Evolutionary conservation across 37 sponge, comb jelly and placozoan genomes (phyloP).

Genomic region (Beroe forskalii): DNA sequence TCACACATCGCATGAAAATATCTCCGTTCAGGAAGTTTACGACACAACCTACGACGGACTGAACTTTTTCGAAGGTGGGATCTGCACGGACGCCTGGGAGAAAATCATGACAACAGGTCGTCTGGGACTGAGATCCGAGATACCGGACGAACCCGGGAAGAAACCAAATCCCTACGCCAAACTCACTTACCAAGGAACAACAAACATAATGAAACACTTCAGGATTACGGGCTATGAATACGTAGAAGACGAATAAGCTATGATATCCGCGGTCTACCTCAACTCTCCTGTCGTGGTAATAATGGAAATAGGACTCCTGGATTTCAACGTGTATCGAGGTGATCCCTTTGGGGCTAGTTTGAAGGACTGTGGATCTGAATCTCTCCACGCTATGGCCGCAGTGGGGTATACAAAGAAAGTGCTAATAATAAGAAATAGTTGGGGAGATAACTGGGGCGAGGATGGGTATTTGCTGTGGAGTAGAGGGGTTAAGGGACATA

Average conservation of each 20-base stretch:
- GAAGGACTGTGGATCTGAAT: too few relatives aligned
- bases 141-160: not conserved
- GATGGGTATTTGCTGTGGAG: not conserved
- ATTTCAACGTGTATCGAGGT: too few relatives aligned
- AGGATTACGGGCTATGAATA: too few relatives aligned
- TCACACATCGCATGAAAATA: too few relatives aligned
- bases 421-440: not conserved
- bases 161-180: too few relatives aligned
- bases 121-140: not conserved
- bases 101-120: not conserved
- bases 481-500: not conserved
- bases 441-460: not conserved
- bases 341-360: not conserved
- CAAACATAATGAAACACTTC: too few relatives aligned
- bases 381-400: too few relatives aligned
- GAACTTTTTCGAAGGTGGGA: not conserved
- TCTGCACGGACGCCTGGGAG: not conserved
- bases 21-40: not conserved
- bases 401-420: not conserved
- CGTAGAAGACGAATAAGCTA: too few relatives aligned
- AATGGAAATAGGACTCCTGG: too few relatives aligned
- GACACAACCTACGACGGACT: not conserved
- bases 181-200: too few relatives aligned
- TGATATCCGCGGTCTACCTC: too few relatives aligned
- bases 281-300: too few relatives aligned